Conservation (phyloP, 1,140 invertebrate species). For the Asobara japonica region DNA sequence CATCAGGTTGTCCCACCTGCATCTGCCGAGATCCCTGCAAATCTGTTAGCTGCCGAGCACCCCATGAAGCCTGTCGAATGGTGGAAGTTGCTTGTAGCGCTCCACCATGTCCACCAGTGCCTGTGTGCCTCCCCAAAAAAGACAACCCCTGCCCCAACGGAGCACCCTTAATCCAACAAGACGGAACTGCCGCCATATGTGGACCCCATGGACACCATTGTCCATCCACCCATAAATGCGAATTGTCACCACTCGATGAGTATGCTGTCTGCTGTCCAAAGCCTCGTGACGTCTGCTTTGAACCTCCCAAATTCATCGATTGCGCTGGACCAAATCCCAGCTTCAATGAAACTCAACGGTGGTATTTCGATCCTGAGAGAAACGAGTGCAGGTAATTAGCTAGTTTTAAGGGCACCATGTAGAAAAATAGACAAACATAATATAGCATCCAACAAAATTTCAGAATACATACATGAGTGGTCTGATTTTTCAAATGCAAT, state of each 20-base stretch:
- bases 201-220: constrained; percentile 79
- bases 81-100: constrained; percentile 68
- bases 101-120: constrained; percentile 78
- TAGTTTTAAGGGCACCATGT: no score
- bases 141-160: constrained; percentile 78
- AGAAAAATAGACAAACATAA: no score
- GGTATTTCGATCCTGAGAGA: constrained; percentile 80
- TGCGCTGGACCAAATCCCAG: constrained; percentile 41
- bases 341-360: constrained; percentile 71
- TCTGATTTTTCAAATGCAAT: no score
- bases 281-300: constrained; percentile 85
- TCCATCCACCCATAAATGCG: constrained; percentile 85
- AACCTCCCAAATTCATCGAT: constrained; percentile 61
- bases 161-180: constrained; percentile 70
- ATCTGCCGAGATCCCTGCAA: constrained; percentile 81
- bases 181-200: constrained; percentile 71
- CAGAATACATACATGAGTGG: no score
- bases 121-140: constrained; percentile 80
- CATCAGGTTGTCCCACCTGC: constrained; percentile 83
- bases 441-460: no score
- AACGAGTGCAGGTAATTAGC: constrained; percentile 82
- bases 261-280: constrained; percentile 86
- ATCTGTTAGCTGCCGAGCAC: constrained; percentile 75
- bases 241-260: constrained; percentile 81
- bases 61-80: constrained; percentile 75